Percentiles rank a stretch among this genome's conserved stretches.
Conservation (phyloP, 2,888 invertebrate species). For the Cryptops parisi region DNA sequence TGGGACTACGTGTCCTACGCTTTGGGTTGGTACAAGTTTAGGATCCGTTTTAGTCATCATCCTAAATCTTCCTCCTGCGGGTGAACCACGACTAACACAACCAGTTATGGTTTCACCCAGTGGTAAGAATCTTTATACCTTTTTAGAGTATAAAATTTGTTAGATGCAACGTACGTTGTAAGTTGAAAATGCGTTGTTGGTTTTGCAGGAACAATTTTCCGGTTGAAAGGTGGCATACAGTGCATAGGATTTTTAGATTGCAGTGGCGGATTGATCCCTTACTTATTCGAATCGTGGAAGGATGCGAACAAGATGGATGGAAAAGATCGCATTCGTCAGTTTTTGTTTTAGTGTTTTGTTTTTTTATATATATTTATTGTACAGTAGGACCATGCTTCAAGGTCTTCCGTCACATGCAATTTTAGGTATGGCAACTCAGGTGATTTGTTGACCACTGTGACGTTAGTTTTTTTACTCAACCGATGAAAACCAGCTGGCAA, state of each 20-base stretch:
- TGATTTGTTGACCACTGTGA: too few relatives aligned
- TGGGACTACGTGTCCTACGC: conserved; percentile 68
- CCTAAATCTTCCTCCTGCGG: conserved; percentile 55
- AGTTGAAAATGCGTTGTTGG: too few relatives aligned
- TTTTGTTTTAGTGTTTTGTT: too few relatives aligned
- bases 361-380: too few relatives aligned
- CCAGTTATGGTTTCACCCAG: conserved; percentile 77
- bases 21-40: conserved; percentile 96
- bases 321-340: conserved; percentile 2
- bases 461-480: too few relatives aligned
- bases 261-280: conserved; percentile 79
- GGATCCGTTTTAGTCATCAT: conserved; percentile 91
- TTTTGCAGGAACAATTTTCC: conserved; percentile 83
- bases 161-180: too few relatives aligned
- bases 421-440: too few relatives aligned
- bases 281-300: conserved; percentile 81
- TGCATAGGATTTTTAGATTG: conserved; percentile 93
- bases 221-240: conserved; percentile 87
- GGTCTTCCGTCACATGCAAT: too few relatives aligned
- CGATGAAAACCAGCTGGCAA: too few relatives aligned
- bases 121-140: conserved; percentile 43
- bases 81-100: conserved; percentile 65
- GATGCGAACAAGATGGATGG: conserved; percentile 48
- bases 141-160: neutral
- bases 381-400: too few relatives aligned